Conservation (phyloP, 2,113 vertebrate species). For the Fregetta grallaria region DNA sequence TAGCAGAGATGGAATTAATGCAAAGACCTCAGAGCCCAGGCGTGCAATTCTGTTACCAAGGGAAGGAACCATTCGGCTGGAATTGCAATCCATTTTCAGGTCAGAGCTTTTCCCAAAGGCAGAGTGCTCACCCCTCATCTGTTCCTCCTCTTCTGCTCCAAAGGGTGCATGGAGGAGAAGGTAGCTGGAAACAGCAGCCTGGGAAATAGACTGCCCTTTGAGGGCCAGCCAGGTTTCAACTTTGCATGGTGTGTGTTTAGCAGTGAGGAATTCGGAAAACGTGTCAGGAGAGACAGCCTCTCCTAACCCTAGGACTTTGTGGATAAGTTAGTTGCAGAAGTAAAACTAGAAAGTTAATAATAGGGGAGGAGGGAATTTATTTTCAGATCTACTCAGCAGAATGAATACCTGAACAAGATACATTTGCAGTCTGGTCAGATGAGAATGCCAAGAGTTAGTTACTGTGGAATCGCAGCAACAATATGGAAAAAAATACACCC, state of each 20-base stretch:
- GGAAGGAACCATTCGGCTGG: constrained; percentile 12
- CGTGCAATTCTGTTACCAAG: constrained; percentile 32
- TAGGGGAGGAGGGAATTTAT: neutral
- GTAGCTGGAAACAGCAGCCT: constrained; percentile 44
- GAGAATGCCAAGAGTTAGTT: neutral
- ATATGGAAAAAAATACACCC: neutral
- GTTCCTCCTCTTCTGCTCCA: neutral
- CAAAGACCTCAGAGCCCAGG: constrained; percentile 39
- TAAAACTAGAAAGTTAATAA: constrained; percentile 36
- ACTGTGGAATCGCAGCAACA: neutral
- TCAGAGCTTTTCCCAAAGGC: constrained; percentile 54
- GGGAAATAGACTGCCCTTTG: constrained; percentile 32
- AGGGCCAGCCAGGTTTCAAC: constrained; percentile 37
- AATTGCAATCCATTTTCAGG: constrained; percentile 63
- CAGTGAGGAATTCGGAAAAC: constrained; percentile 63
- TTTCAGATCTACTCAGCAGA: neutral
- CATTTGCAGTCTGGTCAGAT: neutral
- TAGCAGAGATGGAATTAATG: constrained; percentile 65
- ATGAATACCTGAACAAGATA: constrained; percentile 12
- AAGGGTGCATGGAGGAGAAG: neutral
- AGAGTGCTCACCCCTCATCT: neutral
- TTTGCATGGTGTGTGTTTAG: constrained; percentile 56
- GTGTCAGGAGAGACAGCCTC: neutral
- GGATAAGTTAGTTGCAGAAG: constrained; percentile 59
- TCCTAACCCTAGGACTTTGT: constrained; percentile 37